Evolutionary conservation across 2,113 vertebrate species (phyloP), one percentile per base, ranked within the genome.

Genomic region (Oryzias celebensis): DNA sequence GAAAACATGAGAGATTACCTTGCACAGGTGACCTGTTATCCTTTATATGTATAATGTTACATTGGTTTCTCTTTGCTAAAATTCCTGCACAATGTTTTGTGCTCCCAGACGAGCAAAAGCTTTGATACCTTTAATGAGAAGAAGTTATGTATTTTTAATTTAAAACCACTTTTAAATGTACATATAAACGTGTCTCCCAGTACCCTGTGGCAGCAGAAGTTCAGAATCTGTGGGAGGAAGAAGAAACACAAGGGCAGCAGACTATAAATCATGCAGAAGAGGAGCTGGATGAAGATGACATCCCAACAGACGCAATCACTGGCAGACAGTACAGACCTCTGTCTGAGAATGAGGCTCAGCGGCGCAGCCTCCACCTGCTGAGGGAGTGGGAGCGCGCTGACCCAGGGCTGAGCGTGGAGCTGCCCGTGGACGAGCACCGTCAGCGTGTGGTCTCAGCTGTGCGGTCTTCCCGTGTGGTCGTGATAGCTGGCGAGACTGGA

Each of bases 401-500:
- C 78, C 44, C 81, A 18, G 0, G 86, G 51, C 88, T 89, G 54
- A 90, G 91, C 7, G 85, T 88, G 49, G 85, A 85, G 2, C 94
- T 99, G 13, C 97, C 97, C 0, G 95, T 94, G 0, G 96, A 98
- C 51, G 77, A 87, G 1, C 94, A 98, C 75, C 86, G 93, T 51
- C 88, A 96, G 79, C 89, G 87, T 0, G 94, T 99, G 71, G 77
- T 97, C 14, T 92, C 86, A 0, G 91, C 93, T 1, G 92, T 98
- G 10, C 91, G 91, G 58, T 89, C 91, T 53, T 93, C 96, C 55
- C 92, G 91, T 0, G 96, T 96, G 7, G 92, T 97, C 10, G 94
- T 99, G 58, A 94, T 99, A 2, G 93, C 94, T 0, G 97, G 97
- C 4, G 97, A 98, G 80, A 99, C 97, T 0, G 97, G 97, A 46